Evolutionary conservation across 1,140 invertebrate genomes (phyloP).

Genomic region (Drosophila repleta): DNA sequence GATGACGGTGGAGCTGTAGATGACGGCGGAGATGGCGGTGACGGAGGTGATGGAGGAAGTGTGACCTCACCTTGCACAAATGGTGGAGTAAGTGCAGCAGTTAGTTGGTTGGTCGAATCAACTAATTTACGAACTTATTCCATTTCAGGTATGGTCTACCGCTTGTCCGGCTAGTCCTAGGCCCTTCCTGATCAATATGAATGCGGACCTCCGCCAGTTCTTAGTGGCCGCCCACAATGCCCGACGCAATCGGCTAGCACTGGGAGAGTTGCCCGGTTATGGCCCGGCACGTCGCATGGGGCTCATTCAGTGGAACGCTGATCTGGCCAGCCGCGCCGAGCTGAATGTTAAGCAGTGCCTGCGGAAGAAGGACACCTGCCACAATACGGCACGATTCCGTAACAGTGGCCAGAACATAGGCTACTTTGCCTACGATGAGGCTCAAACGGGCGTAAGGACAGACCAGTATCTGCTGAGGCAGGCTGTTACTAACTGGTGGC

Average conservation of each 20-base stretch:
- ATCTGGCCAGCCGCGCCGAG: constrained; percentile 49
- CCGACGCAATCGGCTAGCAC: constrained; percentile 43
- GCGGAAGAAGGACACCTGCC: constrained; percentile 53
- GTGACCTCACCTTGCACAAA: constrained; percentile 55
- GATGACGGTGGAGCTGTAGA: no score
- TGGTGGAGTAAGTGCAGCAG: constrained; percentile 40
- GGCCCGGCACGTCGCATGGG: constrained; percentile 54
- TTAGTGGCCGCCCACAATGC: constrained; percentile 43
- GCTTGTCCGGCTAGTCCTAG: constrained; percentile 41
- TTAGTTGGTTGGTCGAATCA: not conserved
- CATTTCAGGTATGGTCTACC: constrained; percentile 25
- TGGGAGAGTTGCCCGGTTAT: constrained; percentile 24
- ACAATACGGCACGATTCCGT: constrained; percentile 48
- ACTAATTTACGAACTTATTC: not conserved
- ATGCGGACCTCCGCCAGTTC: not conserved
- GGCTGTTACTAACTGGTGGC: constrained; percentile 37
- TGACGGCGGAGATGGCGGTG: no score
- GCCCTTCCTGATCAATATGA: constrained; percentile 23
- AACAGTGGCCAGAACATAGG: constrained; percentile 65
- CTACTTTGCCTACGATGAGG: constrained; percentile 20
- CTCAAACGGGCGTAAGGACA: not conserved
- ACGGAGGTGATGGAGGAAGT: not conserved
- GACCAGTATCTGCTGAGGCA: constrained; percentile 3
- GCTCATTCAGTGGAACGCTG: constrained; percentile 55
- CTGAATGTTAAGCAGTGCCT: constrained; percentile 59